These are phyloP conservation scores for Calephelis nemesis DNA, from an alignment of 1,140 invertebrate genomes.

Conservation along the genomic window DNA sequence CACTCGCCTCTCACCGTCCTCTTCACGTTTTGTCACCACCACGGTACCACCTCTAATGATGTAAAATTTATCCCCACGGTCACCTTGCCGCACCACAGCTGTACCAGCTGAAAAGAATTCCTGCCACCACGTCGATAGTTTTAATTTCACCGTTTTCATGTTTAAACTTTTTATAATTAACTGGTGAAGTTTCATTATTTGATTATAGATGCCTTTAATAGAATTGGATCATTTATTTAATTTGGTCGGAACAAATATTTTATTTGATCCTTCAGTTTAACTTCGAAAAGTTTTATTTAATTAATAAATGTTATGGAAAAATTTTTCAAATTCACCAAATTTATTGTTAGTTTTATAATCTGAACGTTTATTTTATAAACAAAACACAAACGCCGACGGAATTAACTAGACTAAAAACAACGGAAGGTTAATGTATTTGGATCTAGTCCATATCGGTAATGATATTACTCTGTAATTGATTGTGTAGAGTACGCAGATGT, in stretches of 20 bases:
- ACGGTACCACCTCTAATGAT: constrained; percentile 96
- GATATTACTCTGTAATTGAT: constrained; percentile 16
- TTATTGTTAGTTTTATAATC: too few relatives aligned
- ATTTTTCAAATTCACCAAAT: too few relatives aligned
- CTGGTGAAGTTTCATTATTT: too few relatives aligned
- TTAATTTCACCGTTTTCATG: constrained; percentile 22
- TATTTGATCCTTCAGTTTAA: too few relatives aligned
- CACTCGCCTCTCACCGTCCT: constrained; percentile 81
- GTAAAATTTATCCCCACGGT: constrained; percentile 96
- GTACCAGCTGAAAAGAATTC: constrained; percentile 92
- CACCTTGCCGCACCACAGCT: constrained; percentile 95
- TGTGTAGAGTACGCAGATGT: background rate
- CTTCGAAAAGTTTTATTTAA: too few relatives aligned
- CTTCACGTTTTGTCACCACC: constrained; percentile 84
- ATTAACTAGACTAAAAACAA: constrained; percentile 3
- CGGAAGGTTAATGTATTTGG: constrained; percentile 17
- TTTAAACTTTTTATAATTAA: background rate
- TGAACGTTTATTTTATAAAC: background rate
- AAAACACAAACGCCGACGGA: background rate
- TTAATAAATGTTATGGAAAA: too few relatives aligned
- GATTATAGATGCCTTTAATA: too few relatives aligned
- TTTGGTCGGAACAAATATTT: too few relatives aligned
- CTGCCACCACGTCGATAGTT: constrained; percentile 55
- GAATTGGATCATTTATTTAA: too few relatives aligned
- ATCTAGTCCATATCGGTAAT: constrained; percentile 22